Evolutionary conservation across 2,797 vertebrate species (phyloP), one percentile per base, ranked within the genome.

Genomic region (Sebastes umbrosus): DNA sequence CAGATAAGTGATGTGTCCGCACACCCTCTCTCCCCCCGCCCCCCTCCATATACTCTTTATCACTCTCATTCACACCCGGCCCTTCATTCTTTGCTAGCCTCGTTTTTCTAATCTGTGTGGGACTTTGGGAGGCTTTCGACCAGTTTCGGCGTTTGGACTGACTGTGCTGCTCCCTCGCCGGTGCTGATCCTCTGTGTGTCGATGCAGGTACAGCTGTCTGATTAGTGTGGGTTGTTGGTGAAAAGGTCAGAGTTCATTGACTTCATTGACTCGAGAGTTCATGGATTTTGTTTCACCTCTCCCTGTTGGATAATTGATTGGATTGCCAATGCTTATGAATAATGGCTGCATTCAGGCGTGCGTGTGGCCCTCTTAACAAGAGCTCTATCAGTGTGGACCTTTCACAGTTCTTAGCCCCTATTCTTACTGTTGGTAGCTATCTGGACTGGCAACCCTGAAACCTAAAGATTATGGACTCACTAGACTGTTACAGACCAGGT

Each of bases 201-300:
- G 59, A 73, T 88, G 84, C 24, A 32, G 73, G 62, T 83, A 16
- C 79, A 67, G 83, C 85, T 68, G 82, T 82, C 87, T 84, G 89
- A 91, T 94, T 90, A 89, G 79, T 24, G 34, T 43, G 73, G 89
- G 77, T 16, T 83, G 77, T n/a, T 60, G 69, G 73, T 82, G 85
- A 70, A 87, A 91, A 93, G 90, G 93, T 91, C 91, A 85, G 88
- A 88, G 88, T 85, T 89, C 89, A 84, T 81, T 67, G 92, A 88
- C 91, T 89, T 69, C 75, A 91, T 90, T 84, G 91, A 90, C 87
- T 89, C 8, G 1, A 24, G 78, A 82, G 70, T 85, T 88, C 86
- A 92, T 93, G 84, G 90, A 93, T 94, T 93, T 90, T 80, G 86
- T 90, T 92, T 90, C 91, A 83, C 31, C 72, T 60, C 75, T 83